Evolutionary conservation across 2,797 vertebrate genomes (phyloP).

Genomic region (Myripristis murdjan): DNA sequence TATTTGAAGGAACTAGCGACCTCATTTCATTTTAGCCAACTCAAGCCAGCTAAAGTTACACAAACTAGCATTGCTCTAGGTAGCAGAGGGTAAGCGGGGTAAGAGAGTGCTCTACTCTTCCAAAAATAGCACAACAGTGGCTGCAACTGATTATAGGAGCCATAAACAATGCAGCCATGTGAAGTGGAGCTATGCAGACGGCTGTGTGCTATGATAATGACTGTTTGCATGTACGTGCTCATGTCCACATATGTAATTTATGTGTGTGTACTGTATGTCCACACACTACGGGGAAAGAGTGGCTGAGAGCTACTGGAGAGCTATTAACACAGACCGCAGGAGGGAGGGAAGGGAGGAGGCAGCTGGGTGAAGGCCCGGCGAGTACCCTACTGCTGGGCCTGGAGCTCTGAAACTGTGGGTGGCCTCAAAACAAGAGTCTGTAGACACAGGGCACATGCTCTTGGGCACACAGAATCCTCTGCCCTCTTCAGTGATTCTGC

Average conservation of each 20-base stretch:
- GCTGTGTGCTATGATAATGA: conserved; percentile 25
- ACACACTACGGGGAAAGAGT: conserved; percentile 47
- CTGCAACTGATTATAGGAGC: conserved; percentile 65
- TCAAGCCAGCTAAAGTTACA: conserved; percentile 55
- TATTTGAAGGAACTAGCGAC: conserved; percentile 31
- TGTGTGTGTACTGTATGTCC: conserved; percentile 26
- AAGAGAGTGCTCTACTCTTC: conserved; percentile 65
- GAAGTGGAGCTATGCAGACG: conserved; percentile 28
- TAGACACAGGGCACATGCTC: conserved; percentile 62
- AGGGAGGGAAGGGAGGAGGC: conserved; percentile 57
- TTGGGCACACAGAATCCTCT: conserved; percentile 57
- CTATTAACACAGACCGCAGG: conserved; percentile 76
- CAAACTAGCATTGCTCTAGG: conserved; percentile 70
- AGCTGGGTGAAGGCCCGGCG: conserved; percentile 65
- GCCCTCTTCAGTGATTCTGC: conserved; percentile 43
- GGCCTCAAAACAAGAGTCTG: conserved; percentile 81
- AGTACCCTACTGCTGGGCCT: conserved; percentile 63
- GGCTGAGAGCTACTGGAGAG: conserved; percentile 64
- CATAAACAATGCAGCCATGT: conserved; percentile 63
- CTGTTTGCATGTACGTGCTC: conserved; percentile 19
- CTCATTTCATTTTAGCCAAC: conserved; percentile 48
- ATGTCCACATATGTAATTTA: conserved; percentile 17
- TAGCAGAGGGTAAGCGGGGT: conserved; percentile 69
- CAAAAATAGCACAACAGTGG: conserved; percentile 73
- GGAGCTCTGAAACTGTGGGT: conserved; percentile 76